phyloP scores from a whole-genome alignment of 2,113 vertebrate species.

The Charina bottae region DNA sequence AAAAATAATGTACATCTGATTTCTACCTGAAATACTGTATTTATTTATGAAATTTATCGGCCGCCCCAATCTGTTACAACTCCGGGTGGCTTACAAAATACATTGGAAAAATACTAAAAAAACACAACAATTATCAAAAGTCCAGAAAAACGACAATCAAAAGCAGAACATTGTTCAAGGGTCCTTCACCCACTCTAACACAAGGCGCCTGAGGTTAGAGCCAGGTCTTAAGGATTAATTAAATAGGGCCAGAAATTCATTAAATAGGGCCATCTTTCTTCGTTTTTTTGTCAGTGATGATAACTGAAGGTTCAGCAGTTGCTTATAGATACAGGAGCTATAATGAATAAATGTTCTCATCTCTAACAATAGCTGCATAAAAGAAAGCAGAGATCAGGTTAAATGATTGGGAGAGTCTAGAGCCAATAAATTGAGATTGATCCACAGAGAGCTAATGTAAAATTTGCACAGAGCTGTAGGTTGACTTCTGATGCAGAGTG shows the following conservation, averaged over 20 bases:
- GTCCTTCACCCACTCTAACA: background rate
- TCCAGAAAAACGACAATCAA: background rate
- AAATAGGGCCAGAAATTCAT: background rate
- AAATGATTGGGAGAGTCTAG: background rate
- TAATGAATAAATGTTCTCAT: background rate
- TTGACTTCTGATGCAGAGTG: background rate
- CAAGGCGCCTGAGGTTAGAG: background rate
- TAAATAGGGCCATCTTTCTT: slow-evolving; percentile 8
- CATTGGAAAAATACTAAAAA: background rate
- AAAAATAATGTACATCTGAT: background rate
- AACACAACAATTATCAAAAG: background rate
- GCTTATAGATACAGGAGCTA: background rate
- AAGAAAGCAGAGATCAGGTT: background rate
- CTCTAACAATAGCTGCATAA: background rate
- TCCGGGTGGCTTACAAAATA: background rate
- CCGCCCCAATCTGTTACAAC: background rate
- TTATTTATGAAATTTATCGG: background rate
- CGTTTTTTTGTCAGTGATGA: background rate
- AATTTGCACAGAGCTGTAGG: background rate
- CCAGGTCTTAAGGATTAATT: background rate
- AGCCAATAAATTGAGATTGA: background rate
- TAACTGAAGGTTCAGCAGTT: background rate
- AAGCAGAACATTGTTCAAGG: background rate
- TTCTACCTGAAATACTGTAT: background rate
- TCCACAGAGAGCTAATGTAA: background rate